A percentile compares a stretch with the other conserved stretches of the same genome.
Conservation (phyloP, 2,888 invertebrate genomes). For the Heliconius charithonia region DNA sequence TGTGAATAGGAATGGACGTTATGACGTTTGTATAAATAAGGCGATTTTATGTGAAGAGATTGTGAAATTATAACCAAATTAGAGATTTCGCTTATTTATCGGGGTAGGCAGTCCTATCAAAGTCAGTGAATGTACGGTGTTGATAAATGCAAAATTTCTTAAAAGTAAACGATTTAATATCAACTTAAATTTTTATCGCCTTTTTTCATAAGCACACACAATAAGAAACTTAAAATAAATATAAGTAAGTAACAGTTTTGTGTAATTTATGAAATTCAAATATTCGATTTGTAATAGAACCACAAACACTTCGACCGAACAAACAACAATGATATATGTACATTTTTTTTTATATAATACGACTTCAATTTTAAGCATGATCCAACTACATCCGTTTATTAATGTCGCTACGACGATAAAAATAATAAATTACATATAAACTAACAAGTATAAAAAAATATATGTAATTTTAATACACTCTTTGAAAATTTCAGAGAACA, state of each 20-base stretch:
- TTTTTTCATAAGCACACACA: too few relatives aligned
- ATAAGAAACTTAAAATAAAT: neutral
- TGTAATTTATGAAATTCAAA: too few relatives aligned
- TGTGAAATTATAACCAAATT: neutral
- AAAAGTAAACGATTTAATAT: too few relatives aligned
- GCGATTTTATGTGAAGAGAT: neutral
- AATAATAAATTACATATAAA: too few relatives aligned
- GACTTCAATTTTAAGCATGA: too few relatives aligned
- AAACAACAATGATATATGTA: neutral
- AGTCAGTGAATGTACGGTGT: too few relatives aligned
- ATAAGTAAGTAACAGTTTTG: neutral
- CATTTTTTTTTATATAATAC: neutral
- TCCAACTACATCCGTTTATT: too few relatives aligned
- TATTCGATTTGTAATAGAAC: too few relatives aligned
- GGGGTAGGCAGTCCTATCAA: slow-evolving; percentile 17
- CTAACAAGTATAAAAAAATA: too few relatives aligned
- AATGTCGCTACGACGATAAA: neutral
- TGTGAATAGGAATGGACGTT: slow-evolving; percentile 3
- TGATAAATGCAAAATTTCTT: too few relatives aligned
- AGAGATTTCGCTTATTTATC: slow-evolving; percentile 13
- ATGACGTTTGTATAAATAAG: neutral
- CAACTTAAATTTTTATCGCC: neutral
- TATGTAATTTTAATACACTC: too few relatives aligned
- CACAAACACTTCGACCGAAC: too few relatives aligned
- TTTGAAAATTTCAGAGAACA: neutral